These are phyloP conservation scores for Holacanthus passer DNA, from an alignment of 2,113 vertebrate species.

Conservation along the genomic window DNA sequence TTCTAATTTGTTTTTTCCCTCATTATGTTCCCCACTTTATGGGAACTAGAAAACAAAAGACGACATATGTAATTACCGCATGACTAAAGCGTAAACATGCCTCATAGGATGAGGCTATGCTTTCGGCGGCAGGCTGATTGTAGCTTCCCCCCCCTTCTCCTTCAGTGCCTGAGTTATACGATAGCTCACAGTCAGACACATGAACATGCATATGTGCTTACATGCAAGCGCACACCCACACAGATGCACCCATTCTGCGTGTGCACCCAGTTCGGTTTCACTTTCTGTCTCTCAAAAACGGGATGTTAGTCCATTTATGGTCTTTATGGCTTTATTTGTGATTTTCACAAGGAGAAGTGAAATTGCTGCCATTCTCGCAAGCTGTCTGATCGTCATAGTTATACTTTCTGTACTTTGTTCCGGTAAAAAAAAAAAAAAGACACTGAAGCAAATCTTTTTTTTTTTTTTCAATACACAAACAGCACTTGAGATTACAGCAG, in stretches of 20 bases:
- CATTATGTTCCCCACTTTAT: conserved; percentile 73
- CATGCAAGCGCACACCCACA: conserved; percentile 48
- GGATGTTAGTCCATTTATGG: conserved; percentile 24
- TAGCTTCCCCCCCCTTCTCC: conserved; percentile 69
- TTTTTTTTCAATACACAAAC: conserved; percentile 20
- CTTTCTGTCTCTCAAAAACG: conserved; percentile 45
- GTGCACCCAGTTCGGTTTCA: conserved; percentile 39
- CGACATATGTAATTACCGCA: conserved; percentile 82
- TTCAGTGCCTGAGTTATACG: conserved; percentile 72
- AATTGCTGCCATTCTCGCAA: conserved; percentile 35
- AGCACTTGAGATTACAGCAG: conserved; percentile 27
- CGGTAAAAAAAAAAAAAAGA: conserved; percentile 3
- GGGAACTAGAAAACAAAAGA: conserved; percentile 80
- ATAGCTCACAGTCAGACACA: conserved; percentile 69
- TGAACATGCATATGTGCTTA: conserved; percentile 65
- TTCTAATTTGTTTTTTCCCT: conserved; percentile 61
- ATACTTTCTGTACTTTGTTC: conserved; percentile 48
- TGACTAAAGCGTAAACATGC: conserved; percentile 79
- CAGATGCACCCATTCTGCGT: conserved; percentile 49
- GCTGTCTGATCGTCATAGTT: conserved; percentile 40
- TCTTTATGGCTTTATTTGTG: conserved; percentile 60
- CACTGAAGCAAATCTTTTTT: neutral
- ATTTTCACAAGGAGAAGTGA: conserved; percentile 12
- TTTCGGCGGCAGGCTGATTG: conserved; percentile 76
- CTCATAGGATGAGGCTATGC: conserved; percentile 66